These are phyloP conservation scores for Casuarius casuarius DNA, from an alignment of 2,113 vertebrate genomes.

Conservation along the genomic window DNA sequence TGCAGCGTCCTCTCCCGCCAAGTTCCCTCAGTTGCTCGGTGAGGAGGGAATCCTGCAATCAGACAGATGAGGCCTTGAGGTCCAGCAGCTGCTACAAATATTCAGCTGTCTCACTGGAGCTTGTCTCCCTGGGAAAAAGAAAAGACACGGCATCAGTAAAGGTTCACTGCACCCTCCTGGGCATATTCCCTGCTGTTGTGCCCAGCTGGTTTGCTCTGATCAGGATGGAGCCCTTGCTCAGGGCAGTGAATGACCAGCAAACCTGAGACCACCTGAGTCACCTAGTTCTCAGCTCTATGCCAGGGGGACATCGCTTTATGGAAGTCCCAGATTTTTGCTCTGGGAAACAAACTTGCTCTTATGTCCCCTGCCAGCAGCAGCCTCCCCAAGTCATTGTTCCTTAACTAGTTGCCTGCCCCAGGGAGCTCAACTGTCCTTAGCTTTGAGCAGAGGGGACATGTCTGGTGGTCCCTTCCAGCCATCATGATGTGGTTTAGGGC, in stretches of 20 bases:
- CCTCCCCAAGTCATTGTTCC: not conserved
- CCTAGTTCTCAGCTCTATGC: not conserved
- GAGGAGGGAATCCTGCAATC: slow-evolving; percentile 59
- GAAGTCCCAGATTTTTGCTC: not conserved
- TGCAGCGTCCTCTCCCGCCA: slow-evolving; percentile 38
- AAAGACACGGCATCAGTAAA: slow-evolving; percentile 34
- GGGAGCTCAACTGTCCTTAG: not conserved
- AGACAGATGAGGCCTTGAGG: slow-evolving; percentile 68
- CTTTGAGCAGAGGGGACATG: not conserved
- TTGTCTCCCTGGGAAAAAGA: slow-evolving; percentile 73
- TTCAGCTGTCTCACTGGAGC: slow-evolving; percentile 78
- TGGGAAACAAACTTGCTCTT: not conserved
- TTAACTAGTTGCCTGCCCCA: not conserved
- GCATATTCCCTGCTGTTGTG: not conserved
- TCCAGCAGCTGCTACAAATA: slow-evolving; percentile 77
- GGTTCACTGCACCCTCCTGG: not conserved
- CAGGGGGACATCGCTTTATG: not conserved
- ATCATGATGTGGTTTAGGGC: not conserved
- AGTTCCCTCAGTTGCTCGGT: slow-evolving; percentile 52
- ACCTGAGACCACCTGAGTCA: not conserved
- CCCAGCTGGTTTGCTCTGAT: not conserved
- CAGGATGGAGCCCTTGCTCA: not conserved
- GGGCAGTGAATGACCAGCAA: not conserved
- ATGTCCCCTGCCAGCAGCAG: not conserved
- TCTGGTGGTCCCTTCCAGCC: not conserved